A percentile compares a stretch with the other conserved stretches of the same genome.
Evolutionary conservation across 92 coral and sea anemone species (phyloP).

Genomic region (Metridium senile): DNA sequence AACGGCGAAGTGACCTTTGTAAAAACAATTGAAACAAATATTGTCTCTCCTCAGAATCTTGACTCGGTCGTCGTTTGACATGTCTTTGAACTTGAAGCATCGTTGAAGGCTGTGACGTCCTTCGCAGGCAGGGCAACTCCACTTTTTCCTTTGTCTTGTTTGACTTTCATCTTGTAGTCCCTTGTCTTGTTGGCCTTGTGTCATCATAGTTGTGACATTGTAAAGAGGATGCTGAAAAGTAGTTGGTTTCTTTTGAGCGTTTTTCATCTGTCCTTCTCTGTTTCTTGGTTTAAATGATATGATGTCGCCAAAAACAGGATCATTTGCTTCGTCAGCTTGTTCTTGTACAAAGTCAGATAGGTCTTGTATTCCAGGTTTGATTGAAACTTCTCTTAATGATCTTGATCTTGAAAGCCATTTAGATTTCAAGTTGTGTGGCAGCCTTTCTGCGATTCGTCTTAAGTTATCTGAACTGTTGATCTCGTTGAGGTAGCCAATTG

Average conservation of each 20-base stretch:
- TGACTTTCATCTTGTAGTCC: background rate
- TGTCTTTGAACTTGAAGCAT: slow-evolving; percentile 14
- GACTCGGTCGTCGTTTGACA: slow-evolving; percentile 6
- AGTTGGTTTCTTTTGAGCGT: no score
- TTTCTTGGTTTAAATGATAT: no score
- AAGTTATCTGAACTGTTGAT: slow-evolving; percentile 39
- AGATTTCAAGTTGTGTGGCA: slow-evolving; percentile 14
- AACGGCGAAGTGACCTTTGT: slow-evolving; percentile 14
- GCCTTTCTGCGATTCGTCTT: slow-evolving; percentile 24
- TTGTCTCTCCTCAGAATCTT: slow-evolving; percentile 1
- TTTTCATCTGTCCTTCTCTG: no score
- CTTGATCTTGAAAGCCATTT: slow-evolving; percentile 32
- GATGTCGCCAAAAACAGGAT: slow-evolving; percentile 25
- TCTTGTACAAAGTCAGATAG: slow-evolving; percentile 24
- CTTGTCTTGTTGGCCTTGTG: slow-evolving; percentile 22
- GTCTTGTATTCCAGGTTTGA: slow-evolving; percentile 23
- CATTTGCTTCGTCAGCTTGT: slow-evolving; percentile 22
- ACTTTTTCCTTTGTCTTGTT: background rate
- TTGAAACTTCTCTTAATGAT: background rate
- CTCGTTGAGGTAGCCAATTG: slow-evolving; percentile 37
- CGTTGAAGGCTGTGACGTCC: slow-evolving; percentile 11
- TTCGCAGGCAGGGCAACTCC: slow-evolving; percentile 7
- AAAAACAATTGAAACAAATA: slow-evolving; percentile 24
- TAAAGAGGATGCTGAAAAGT: background rate
- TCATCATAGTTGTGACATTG: background rate